Evolutionary conservation across 2,113 vertebrate species (phyloP), one percentile per base, ranked within the genome.

Genomic region (Campylomormyrus tamandua): DNA sequence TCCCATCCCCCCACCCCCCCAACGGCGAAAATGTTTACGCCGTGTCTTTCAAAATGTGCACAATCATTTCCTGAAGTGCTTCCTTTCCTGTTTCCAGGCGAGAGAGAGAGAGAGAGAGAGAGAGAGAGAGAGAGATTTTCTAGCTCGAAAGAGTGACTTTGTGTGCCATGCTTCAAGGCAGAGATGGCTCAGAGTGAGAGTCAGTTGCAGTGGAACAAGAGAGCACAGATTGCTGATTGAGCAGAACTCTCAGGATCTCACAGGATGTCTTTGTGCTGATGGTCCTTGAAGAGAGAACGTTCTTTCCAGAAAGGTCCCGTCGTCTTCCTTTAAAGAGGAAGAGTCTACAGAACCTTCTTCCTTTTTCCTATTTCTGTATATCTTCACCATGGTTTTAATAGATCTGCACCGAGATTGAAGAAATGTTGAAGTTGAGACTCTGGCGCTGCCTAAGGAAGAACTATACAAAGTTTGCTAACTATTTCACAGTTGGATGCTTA

Each of bases 201-300:
- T 46, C 35, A 42, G 87, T 90, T 31, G 27, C 21, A 48, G 21
- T 88, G 87, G 27, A 62, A 62, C 49, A 39, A 45, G 46, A 53
- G 80, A 19, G 52, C 83, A 89, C 84, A 84, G 48, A 92, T 89
- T 92, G 92, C 93, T 93, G 93, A 94, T 90, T 56, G 87, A 53
- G 92, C 92, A 91, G 87, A 91, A 85, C 83, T 83, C 84, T 70
- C 56, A 49, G 89, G 88, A 91, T 87, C 83, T 83, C 84, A 83
- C 56, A 49, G 89, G 88, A 90, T 53, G 74, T 31, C 89, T 89
- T 90, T 85, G 74, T 74, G 90, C 86, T 89, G 87, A 93, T 87
- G 19, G 24, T 87, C 90, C 88, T 93, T 88, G 87, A 62, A 87
- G 74, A 89, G 84, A 85, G 8, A 19, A 87, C 87, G 90, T 86